phyloP scores from a whole-genome alignment of 2,888 invertebrate species.

The Tromatobia lineatoria region DNA sequence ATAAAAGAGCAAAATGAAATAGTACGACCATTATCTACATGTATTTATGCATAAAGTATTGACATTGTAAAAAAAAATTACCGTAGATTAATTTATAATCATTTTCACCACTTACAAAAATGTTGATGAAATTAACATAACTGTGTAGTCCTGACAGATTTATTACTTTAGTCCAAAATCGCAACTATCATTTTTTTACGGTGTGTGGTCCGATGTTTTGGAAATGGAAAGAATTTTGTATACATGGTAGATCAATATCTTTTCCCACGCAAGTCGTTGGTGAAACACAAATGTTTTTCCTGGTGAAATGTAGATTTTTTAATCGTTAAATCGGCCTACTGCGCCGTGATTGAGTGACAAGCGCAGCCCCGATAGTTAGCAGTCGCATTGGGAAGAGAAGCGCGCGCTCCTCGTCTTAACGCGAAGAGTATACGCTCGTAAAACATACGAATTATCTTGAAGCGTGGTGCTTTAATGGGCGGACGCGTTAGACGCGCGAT shows the following conservation, averaged over 20 bases:
- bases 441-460: slow-evolving; percentile 83
- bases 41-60: no score
- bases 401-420: slow-evolving; percentile 59
- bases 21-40: no score
- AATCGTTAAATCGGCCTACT: not conserved
- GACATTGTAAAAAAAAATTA: no score
- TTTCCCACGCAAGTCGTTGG: not conserved
- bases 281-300: not conserved
- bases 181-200: no score
- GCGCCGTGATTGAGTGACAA: slow-evolving; percentile 26
- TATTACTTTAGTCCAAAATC: no score
- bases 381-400: slow-evolving; percentile 4
- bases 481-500: slow-evolving; percentile 83
- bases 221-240: no score
- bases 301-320: not conserved
- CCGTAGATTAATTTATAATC: no score
- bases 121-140: no score
- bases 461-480: slow-evolving; percentile 82
- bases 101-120: no score
- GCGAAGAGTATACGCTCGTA: slow-evolving; percentile 73
- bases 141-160: no score
- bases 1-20: no score
- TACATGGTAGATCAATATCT: not conserved
- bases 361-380: slow-evolving; percentile 30
- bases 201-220: no score